Conservation (phyloP, 2,888 invertebrate species). For the Cephus pulcher region DNA sequence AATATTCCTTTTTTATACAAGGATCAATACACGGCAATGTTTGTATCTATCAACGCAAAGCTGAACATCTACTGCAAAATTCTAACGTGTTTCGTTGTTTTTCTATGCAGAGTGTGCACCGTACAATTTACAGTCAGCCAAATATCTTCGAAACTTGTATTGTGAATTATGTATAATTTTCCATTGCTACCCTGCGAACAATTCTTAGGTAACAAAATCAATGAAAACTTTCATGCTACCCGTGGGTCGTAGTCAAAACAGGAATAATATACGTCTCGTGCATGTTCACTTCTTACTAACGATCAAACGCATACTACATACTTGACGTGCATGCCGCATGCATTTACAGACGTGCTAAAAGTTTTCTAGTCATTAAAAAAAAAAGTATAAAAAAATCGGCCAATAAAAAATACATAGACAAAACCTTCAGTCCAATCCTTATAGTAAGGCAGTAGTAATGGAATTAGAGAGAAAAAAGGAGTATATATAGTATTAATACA, state of each 20-base stretch:
- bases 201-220: not conserved
- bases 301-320: not conserved
- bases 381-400: constrained; percentile 41
- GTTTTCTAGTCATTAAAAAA: constrained; percentile 34
- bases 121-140: not conserved
- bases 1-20: not conserved
- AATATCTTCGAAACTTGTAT: not conserved
- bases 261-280: constrained; percentile 6
- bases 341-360: constrained; percentile 34
- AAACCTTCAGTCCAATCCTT: constrained; percentile 65
- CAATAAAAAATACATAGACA: constrained; percentile 57
- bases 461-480: constrained; percentile 48
- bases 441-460: constrained; percentile 64
- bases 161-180: not conserved
- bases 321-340: constrained; percentile 40
- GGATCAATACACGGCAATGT: not conserved
- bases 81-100: not conserved
- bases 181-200: constrained; percentile 21
- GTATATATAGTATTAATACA: constrained; percentile 28
- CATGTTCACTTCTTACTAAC: not conserved
- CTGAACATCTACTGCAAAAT: not conserved
- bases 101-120: not conserved
- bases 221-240: constrained; percentile 8
- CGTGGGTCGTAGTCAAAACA: constrained; percentile 14
- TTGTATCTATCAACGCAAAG: not conserved